These are phyloP conservation scores for Sebastes hopkinsi DNA, from an alignment of 2,797 vertebrate genomes.

Conservation along the genomic window DNA sequence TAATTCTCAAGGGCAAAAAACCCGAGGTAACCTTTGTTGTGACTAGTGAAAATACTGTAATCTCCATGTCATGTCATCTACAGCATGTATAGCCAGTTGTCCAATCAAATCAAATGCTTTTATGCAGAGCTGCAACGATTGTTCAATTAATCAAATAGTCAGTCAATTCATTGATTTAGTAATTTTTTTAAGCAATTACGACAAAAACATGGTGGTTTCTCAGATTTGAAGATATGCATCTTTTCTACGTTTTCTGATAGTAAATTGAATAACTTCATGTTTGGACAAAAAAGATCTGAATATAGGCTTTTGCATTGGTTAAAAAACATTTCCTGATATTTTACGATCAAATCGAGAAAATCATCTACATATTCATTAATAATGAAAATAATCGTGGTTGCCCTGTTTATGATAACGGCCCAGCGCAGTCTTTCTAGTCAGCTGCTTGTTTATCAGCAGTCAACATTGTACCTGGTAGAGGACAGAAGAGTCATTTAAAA, in stretches of 20 bases:
- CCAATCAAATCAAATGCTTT: background rate
- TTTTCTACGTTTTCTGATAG: background rate
- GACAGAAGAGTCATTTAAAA: background rate
- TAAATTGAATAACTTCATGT: background rate
- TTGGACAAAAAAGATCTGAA: background rate
- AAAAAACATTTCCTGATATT: too few relatives aligned
- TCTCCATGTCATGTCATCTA: background rate
- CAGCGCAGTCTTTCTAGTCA: background rate
- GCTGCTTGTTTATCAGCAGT: background rate
- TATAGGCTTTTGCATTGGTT: too few relatives aligned
- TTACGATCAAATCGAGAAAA: too few relatives aligned
- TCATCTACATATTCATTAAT: background rate
- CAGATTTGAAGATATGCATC: too few relatives aligned
- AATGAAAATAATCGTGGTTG: background rate
- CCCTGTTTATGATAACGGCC: background rate
- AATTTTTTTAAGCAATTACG: background rate
- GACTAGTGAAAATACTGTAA: background rate
- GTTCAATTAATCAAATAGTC: background rate
- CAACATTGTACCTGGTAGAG: background rate
- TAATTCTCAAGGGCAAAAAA: background rate
- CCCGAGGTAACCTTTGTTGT: background rate
- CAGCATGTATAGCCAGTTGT: background rate
- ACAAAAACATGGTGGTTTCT: too few relatives aligned
- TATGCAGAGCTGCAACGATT: background rate
- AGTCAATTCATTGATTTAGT: background rate